phyloP scores from a whole-genome alignment of 2,113 vertebrate genomes.

The Festucalex cinctus region DNA sequence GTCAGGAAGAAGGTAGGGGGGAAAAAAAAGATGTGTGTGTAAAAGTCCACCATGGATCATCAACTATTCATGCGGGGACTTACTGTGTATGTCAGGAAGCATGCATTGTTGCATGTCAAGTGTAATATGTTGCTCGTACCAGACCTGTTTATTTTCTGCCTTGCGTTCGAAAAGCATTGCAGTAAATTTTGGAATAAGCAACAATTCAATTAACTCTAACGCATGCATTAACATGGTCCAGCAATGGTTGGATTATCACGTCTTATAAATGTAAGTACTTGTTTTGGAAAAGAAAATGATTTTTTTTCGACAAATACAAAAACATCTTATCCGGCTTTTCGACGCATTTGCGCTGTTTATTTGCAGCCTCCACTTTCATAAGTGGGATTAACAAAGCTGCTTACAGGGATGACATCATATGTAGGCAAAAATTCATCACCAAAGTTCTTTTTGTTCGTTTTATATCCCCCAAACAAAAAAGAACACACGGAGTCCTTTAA shows the following conservation, averaged over 20 bases:
- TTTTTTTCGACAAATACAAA: not conserved
- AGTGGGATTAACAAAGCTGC: constrained; percentile 31
- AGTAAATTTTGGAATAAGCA: not conserved
- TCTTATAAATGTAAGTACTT: not conserved
- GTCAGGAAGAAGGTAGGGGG: not conserved
- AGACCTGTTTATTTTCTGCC: too few species aligned
- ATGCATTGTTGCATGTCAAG: constrained; percentile 1
- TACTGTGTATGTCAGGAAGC: constrained; percentile 8
- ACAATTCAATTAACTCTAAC: not conserved
- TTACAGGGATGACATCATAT: constrained; percentile 16
- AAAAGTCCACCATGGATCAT: not conserved
- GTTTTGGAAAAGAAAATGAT: constrained; percentile 1
- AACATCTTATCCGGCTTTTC: not conserved
- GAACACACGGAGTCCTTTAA: constrained; percentile 4
- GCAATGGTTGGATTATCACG: not conserved
- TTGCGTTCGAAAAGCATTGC: too few species aligned
- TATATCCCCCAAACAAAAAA: not conserved
- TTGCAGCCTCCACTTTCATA: constrained; percentile 9
- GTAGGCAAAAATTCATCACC: constrained; percentile 21
- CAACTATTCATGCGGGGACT: constrained; percentile 23
- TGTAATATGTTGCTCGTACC: not conserved
- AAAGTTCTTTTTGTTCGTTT: constrained; percentile 13
- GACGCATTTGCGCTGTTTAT: not conserved
- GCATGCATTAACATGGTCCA: not conserved
- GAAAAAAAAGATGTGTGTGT: not conserved